These are phyloP conservation scores for Gymnorhina tibicen DNA, from an alignment of 2,113 vertebrate species.

Conservation along the genomic window DNA sequence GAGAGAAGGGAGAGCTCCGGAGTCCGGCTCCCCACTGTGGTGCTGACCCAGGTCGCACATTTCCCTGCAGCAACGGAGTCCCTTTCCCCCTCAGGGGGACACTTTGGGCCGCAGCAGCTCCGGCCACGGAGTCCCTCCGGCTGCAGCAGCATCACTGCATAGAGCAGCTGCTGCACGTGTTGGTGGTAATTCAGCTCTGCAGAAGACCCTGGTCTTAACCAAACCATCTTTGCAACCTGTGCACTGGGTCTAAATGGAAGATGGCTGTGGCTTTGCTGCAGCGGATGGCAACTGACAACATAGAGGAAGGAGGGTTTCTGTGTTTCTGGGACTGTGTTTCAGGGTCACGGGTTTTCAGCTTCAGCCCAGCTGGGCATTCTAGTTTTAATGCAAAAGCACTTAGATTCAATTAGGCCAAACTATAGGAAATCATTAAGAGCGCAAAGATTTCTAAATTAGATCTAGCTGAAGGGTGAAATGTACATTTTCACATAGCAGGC, in stretches of 20 bases:
- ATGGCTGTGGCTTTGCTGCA: background rate
- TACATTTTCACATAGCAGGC: background rate
- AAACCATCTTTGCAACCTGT: background rate
- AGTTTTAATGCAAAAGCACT: background rate
- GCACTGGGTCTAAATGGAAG: background rate
- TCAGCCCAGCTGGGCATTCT: background rate
- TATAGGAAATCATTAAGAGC: slow-evolving; percentile 43
- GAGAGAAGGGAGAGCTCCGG: background rate
- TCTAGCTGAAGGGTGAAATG: slow-evolving; percentile 21
- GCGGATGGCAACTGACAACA: background rate
- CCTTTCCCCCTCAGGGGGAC: background rate
- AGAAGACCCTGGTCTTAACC: background rate
- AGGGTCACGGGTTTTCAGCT: background rate
- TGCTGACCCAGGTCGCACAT: rapidly evolving
- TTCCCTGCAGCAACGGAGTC: background rate
- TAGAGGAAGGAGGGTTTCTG: background rate
- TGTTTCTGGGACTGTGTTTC: background rate
- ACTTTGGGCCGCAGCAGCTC: rapidly evolving
- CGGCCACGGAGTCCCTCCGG: background rate
- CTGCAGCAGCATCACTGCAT: background rate
- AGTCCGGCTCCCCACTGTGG: background rate
- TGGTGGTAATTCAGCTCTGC: background rate
- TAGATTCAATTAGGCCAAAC: slow-evolving; percentile 33
- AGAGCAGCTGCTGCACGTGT: background rate
- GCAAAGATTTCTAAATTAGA: slow-evolving; percentile 34